A percentile compares a stretch with the other conserved stretches of the same genome.
Conservation (phyloP, 2,797 vertebrate genomes). For the Enteromius thamalakanensis region DNA sequence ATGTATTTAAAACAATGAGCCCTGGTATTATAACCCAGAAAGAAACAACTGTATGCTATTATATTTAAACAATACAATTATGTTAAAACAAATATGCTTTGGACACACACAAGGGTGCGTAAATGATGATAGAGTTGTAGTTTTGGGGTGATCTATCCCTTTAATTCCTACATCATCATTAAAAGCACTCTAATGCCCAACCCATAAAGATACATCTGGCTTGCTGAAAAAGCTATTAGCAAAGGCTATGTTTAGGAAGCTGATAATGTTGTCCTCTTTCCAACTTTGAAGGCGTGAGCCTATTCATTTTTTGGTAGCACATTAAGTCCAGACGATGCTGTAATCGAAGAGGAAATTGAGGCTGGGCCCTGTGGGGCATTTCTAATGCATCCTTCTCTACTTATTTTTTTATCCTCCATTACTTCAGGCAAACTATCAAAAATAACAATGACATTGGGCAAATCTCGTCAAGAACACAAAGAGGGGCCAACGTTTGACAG, state of each 20-base stretch:
- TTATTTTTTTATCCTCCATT: conserved; percentile 35
- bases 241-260: conserved; percentile 27
- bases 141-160: not conserved
- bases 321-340: conserved; percentile 37
- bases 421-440: conserved; percentile 49
- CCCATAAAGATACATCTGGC: conserved; percentile 25
- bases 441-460: conserved; percentile 34
- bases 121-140: not conserved
- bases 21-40: not conserved
- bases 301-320: conserved; percentile 29
- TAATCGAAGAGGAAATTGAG: conserved; percentile 44
- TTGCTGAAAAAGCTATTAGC: conserved; percentile 28
- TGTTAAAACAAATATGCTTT: not conserved
- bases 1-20: not conserved
- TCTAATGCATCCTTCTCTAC: conserved; percentile 37
- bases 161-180: conserved; percentile 16
- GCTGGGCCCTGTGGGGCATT: conserved; percentile 25
- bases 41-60: not conserved
- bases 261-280: conserved; percentile 35
- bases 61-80: not conserved
- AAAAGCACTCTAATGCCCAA: conserved; percentile 22
- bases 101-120: not conserved
- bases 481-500: conserved; percentile 20
- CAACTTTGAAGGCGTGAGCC: conserved; percentile 28
- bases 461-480: conserved; percentile 42